Base-by-base conservation (phyloP, 2,113 vertebrate species). In the Crypturellus undulatus region DNA sequence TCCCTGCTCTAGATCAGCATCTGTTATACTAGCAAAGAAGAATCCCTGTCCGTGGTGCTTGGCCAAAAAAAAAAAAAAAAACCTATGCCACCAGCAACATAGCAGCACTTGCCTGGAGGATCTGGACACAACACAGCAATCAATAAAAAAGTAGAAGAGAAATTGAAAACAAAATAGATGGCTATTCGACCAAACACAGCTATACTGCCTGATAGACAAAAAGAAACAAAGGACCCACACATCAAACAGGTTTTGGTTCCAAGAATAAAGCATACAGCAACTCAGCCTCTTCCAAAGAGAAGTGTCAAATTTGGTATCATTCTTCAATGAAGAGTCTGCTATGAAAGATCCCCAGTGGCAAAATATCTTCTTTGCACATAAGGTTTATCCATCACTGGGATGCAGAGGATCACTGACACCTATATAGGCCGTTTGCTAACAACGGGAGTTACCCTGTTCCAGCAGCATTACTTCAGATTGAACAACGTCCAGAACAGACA, bases 31-130 rank as follows among this genome's bases (percentile, higher is more conserved):
- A 14, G 11, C 0, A 42, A 59, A 18, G 63, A 47, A 16, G 18
- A 2, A 63, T 59, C 95, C 94, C 94, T 97, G 95, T 97, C 95
- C 94, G 88, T 96, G 96, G 95, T 95, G 93, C 96, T 96, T 32
- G 42, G 88, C 70, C 30, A 2, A 2, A 5, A 26, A 52, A 16
- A 54, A 4, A 28, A 54, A 14, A 54, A 24, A 51, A 49, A 51
- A 51, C 9, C 9, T 5, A 9, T 0, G 0, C 7, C 56, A 62
- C 43, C 18, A 18, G 13, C 43, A 62, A 64, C 6, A 14, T 10
- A 30, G 42, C 63, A 49, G 9, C 0, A 8, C 45, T 36, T 13
- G 22, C 36, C 70, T 30, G 70, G 18, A 85, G 43, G 38, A 86
- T 63, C 65, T 81, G 15, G 2, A 12, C 14, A 75, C n/a, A 45